Base-by-base conservation (phyloP, 2,888 invertebrate genomes). In the Pherbina coryleti region DNA sequence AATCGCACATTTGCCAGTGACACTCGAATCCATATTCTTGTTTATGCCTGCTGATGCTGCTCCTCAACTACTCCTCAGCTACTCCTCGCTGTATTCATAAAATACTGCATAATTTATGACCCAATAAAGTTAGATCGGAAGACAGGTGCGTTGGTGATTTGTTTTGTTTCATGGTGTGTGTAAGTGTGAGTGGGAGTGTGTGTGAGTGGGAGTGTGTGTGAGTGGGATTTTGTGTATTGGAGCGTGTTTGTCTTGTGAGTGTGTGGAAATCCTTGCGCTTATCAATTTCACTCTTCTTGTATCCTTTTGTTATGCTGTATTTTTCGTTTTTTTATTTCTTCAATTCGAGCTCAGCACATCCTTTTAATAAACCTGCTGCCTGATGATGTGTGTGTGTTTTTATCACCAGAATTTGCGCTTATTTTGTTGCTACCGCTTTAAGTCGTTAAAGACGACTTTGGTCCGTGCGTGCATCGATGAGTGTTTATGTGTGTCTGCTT, bases 71-170 rank as follows among this genome's bases (percentile, higher is more conserved):
- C n/a, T n/a, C n/a, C n/a, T n/a, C n/a, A n/a, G n/a, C 19, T 9
- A 2, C 69, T 28, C 51, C 14, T 22, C 51, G 14, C 49, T 25
- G 22, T 5, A 51, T 11, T 69, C 57, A 53, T 34, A 64, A 77
- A 70, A 75, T 73, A 57, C 78, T 76, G 62, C 69, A 74, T 79
- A 78, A 79, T 79, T 79, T 78, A 79, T 79, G 79, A 73, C 69
- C 78, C 76, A 79, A 78, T 79, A 78, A 76, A 78, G 76, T 76
- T 75, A 69, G 64, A 53, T 71, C 19, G 8, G 64, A 55, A 53
- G 72, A 31, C 60, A 64, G 53, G 34, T 73, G 69, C 74, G 49
- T 28, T 73, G 53, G 44, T 64, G 57, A 66, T 28, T 79, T 71
- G 55, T 25, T 31, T 57, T 44, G 66, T 57, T 51, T 66, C 67